phyloP scores from a whole-genome alignment of 2,113 vertebrate species.

The Pedionomus torquatus region DNA sequence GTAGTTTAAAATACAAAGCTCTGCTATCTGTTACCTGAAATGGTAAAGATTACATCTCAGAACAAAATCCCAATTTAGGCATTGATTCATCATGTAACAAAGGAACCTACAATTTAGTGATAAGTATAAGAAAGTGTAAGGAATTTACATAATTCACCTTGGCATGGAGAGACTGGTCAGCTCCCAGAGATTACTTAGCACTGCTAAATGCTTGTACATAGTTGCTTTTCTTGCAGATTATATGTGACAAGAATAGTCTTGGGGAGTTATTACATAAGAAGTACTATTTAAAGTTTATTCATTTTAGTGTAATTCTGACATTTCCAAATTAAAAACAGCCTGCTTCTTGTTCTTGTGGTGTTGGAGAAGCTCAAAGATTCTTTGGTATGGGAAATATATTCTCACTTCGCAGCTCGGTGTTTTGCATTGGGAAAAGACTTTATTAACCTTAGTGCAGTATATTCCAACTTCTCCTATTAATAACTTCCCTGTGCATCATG shows the following conservation, averaged over 20 bases:
- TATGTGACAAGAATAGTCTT: constrained; percentile 26
- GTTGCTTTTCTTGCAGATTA: background rate
- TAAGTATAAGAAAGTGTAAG: background rate
- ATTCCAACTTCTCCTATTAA: background rate
- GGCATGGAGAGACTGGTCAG: background rate
- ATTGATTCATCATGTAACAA: background rate
- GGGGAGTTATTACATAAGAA: constrained; percentile 31
- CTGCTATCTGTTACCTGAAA: background rate
- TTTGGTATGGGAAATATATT: background rate
- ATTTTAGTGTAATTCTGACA: constrained; percentile 21
- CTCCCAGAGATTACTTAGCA: background rate
- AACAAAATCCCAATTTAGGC: background rate
- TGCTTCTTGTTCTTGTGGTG: background rate
- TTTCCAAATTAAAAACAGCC: constrained; percentile 6
- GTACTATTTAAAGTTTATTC: constrained; percentile 15
- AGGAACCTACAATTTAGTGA: background rate
- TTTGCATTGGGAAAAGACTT: background rate
- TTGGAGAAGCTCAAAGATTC: background rate
- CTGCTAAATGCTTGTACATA: background rate
- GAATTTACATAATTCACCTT: background rate
- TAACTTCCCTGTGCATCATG: background rate
- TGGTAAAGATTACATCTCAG: background rate
- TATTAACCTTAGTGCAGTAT: background rate
- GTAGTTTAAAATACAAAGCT: background rate
- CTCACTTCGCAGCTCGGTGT: background rate